phyloP scores from a whole-genome alignment of 2,888 invertebrate genomes.

The Dione vanillae region DNA sequence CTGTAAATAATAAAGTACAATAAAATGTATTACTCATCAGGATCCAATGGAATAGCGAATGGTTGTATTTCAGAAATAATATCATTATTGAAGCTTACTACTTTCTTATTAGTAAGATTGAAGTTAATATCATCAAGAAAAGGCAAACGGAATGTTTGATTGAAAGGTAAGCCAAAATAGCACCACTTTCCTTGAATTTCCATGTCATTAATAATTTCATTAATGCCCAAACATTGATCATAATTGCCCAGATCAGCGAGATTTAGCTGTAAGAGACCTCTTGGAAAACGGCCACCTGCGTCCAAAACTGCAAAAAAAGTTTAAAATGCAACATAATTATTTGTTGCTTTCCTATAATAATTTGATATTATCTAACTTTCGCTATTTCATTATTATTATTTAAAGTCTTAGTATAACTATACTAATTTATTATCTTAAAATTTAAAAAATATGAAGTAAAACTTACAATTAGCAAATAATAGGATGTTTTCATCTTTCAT shows the following conservation, averaged over 20 bases:
- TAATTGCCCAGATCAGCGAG: slow-evolving; percentile 58
- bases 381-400: too few relatives aligned
- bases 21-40: slow-evolving; percentile 16
- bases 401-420: too few relatives aligned
- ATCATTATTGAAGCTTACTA: slow-evolving; percentile 18
- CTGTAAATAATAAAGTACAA: not conserved
- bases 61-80: slow-evolving; percentile 29
- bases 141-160: slow-evolving; percentile 49
- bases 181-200: slow-evolving; percentile 63
- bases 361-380: too few relatives aligned
- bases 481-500: slow-evolving; percentile 51
- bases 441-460: slow-evolving; percentile 20
- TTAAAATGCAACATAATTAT: too few relatives aligned
- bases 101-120: slow-evolving; percentile 28
- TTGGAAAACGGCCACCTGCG: slow-evolving; percentile 56
- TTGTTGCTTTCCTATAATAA: too few relatives aligned
- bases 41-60: slow-evolving; percentile 14
- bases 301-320: slow-evolving; percentile 52
- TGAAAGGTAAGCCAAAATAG: slow-evolving; percentile 52
- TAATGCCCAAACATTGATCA: slow-evolving; percentile 57
- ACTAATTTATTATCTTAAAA: too few relatives aligned
- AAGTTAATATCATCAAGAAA: slow-evolving; percentile 27
- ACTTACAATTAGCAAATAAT: slow-evolving; percentile 65
- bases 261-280: slow-evolving; percentile 54
- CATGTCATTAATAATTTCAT: slow-evolving; percentile 44